Percentiles rank a stretch among this genome's conserved stretches.
phyloP scores from a whole-genome alignment of 2,888 invertebrate species.

The Morpho deidamia region DNA sequence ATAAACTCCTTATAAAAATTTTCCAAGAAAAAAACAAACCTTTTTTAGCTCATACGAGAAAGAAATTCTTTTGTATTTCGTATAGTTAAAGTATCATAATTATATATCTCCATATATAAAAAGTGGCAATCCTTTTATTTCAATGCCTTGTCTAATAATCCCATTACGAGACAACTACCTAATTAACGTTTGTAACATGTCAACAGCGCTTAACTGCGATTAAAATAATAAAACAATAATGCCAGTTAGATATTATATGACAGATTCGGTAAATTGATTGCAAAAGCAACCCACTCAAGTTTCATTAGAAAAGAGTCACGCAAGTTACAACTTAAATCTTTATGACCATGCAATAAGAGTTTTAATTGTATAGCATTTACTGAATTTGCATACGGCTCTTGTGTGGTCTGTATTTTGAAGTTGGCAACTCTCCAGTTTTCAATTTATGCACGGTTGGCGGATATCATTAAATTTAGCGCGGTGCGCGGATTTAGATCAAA shows the following conservation, averaged over 20 bases:
- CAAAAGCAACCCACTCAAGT: not conserved
- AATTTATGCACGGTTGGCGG: constrained; percentile 45
- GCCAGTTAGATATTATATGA: not conserved
- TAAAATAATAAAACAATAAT: constrained; percentile 3
- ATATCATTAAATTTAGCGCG: constrained; percentile 44
- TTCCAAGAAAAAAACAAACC: too few species aligned
- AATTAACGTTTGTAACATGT: constrained; percentile 5
- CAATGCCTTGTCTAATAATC: too few species aligned
- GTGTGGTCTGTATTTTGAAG: constrained; percentile 13
- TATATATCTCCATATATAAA: too few species aligned
- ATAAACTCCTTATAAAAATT: too few species aligned
- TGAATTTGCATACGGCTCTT: not conserved
- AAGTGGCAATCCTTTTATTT: too few species aligned
- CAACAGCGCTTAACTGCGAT: constrained; percentile 12
- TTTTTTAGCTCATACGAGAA: too few species aligned
- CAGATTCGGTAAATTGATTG: not conserved
- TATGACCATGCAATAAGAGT: not conserved
- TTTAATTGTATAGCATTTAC: not conserved
- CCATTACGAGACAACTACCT: not conserved
- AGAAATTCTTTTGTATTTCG: too few species aligned
- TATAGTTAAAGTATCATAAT: too few species aligned
- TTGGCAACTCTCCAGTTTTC: constrained; percentile 39
- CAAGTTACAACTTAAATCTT: not conserved
- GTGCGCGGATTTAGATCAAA: constrained; percentile 33
- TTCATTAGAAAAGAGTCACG: not conserved